Evolutionary conservation across 2,113 vertebrate species (phyloP).

Genomic region (Vulpes lagopus): DNA sequence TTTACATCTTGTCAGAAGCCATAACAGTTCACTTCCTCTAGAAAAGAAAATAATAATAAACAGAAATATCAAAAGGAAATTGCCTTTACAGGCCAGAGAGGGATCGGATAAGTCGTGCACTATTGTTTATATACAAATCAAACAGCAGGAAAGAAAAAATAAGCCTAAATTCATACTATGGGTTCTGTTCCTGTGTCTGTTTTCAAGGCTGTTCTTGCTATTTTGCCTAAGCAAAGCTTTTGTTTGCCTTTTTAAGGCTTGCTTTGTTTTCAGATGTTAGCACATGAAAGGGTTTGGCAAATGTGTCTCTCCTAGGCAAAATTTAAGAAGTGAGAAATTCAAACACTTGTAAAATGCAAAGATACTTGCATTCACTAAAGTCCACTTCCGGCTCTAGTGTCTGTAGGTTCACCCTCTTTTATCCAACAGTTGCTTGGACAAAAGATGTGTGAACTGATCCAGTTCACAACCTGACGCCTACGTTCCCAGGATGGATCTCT

Average conservation of each 20-base stretch:
- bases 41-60: background rate
- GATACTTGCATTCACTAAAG: constrained; percentile 46
- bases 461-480: background rate
- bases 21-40: background rate
- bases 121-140: constrained; percentile 3
- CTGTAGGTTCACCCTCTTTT: background rate
- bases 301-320: constrained; percentile 30
- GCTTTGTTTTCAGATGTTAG: constrained; percentile 57
- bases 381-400: background rate
- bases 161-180: background rate
- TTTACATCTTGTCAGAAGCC: background rate
- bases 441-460: constrained; percentile 37
- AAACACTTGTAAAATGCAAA: constrained; percentile 54
- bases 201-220: constrained; percentile 42
- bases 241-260: constrained; percentile 67
- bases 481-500: background rate
- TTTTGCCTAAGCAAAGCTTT: constrained; percentile 70
- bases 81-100: background rate
- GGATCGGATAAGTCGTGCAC: background rate
- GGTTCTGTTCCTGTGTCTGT: constrained; percentile 18
- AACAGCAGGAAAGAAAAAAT: constrained; percentile 13
- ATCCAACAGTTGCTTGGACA: background rate
- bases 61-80: background rate
- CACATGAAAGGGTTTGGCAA: constrained; percentile 60
- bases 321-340: constrained; percentile 62